Percentiles rank a stretch among this genome's conserved stretches.
phyloP scores from a whole-genome alignment of 2,888 invertebrate genomes.

The Pasiphila rectangulata region DNA sequence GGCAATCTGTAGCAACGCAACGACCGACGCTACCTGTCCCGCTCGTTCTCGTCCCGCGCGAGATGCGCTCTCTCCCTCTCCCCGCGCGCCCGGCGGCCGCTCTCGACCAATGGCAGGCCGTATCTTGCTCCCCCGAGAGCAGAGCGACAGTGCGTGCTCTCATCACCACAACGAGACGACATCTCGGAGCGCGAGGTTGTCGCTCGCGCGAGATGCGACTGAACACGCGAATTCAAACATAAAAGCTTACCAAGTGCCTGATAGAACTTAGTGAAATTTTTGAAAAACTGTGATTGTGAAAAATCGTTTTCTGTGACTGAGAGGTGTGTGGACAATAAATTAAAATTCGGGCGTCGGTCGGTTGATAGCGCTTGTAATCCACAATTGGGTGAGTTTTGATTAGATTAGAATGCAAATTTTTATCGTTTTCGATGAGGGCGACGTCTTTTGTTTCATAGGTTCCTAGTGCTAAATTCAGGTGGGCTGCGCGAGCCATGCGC shows the following conservation, averaged over 20 bases:
- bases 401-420: conserved; percentile 78
- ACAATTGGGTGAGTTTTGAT: conserved; percentile 80
- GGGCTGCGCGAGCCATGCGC: conserved; percentile 47
- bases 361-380: conserved; percentile 75
- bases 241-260: conserved; percentile 48
- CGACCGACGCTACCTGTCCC: conserved; percentile 66
- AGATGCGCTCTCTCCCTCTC: conserved; percentile 75
- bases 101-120: conserved; percentile 78
- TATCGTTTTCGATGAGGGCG: conserved; percentile 56
- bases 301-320: conserved; percentile 61
- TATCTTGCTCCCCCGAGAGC: conserved; percentile 80
- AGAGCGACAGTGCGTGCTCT: conserved; percentile 80
- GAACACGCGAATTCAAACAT: conserved; percentile 53
- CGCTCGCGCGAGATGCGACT: conserved; percentile 60
- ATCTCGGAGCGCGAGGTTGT: conserved; percentile 77
- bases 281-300: conserved; percentile 64
- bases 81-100: conserved; percentile 61
- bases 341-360: conserved; percentile 53
- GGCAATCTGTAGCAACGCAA: conserved; percentile 73
- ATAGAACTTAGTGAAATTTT: conserved; percentile 55
- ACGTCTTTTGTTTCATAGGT: conserved; percentile 46
- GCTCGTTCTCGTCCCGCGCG: conserved; percentile 56
- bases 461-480: conserved; percentile 37
- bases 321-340: conserved; percentile 62
- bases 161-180: conserved; percentile 78